These are phyloP conservation scores for Ceuthmochares aereus DNA, from an alignment of 2,113 vertebrate species.

Conservation along the genomic window DNA sequence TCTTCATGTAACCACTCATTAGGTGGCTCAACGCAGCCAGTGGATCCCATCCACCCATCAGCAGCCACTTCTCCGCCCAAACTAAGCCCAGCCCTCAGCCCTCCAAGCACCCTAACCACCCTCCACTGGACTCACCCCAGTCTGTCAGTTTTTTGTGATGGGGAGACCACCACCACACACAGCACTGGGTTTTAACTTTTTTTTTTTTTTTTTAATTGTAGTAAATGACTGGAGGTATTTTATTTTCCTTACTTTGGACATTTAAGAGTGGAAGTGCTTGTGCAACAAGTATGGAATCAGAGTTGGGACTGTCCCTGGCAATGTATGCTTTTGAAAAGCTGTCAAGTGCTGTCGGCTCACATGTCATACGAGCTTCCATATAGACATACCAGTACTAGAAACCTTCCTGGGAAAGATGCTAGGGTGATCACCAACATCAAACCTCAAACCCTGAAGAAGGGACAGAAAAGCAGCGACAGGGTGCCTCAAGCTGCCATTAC, in stretches of 20 bases:
- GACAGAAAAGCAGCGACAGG: neutral
- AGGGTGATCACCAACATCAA: neutral
- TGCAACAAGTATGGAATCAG: neutral
- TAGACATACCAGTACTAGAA: neutral
- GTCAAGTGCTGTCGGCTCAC: neutral
- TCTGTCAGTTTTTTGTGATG: neutral
- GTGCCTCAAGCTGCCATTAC: neutral
- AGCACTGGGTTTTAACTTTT: neutral
- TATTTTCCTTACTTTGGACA: neutral
- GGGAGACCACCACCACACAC: neutral
- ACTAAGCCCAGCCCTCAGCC: neutral
- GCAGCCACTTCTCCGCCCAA: neutral
- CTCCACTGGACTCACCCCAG: accelerated
- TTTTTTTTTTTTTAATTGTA: neutral
- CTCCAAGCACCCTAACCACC: neutral
- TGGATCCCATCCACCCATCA: neutral
- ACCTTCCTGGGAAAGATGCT: neutral
- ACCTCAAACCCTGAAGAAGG: neutral
- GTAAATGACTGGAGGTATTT: neutral
- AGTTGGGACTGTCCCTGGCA: neutral
- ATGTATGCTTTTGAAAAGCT: neutral
- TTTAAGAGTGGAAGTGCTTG: neutral
- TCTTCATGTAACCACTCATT: too few species aligned
- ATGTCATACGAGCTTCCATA: neutral
- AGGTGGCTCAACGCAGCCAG: neutral